phyloP scores from a whole-genome alignment of 1,140 invertebrate species.

The Zaprionus kolodkinae region DNA sequence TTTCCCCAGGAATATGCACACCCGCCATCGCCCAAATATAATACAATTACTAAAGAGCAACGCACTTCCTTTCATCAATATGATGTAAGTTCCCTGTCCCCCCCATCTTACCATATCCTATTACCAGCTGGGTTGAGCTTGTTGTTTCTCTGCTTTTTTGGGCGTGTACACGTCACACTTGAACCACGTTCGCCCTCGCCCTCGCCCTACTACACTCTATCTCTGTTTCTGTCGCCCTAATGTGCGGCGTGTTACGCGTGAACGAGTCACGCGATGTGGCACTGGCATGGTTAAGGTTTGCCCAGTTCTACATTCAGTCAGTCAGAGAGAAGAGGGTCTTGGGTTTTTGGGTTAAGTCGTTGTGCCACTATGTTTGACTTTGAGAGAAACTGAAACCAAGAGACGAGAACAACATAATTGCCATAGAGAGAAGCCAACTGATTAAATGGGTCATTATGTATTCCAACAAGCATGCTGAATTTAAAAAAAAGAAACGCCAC shows the following conservation, averaged over 20 bases:
- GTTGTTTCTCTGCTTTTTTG: constrained; percentile 27
- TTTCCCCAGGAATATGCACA: constrained; percentile 74
- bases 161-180: constrained; percentile 69
- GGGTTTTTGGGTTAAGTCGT: constrained; percentile 69
- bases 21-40: constrained; percentile 83
- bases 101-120: constrained; percentile 43
- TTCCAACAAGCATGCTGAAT: constrained; percentile 28
- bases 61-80: constrained; percentile 80
- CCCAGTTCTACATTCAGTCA: too few species aligned
- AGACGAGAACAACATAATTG: constrained; percentile 47
- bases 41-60: constrained; percentile 79
- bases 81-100: constrained; percentile 76
- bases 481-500: constrained; percentile 4
- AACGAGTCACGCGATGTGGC: constrained; percentile 71
- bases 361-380: constrained; percentile 60
- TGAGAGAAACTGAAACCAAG: constrained; percentile 35
- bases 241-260: constrained; percentile 49
- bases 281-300: constrained; percentile 69
- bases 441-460: constrained; percentile 63
- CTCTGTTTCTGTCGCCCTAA: not conserved
- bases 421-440: constrained; percentile 47
- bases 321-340: constrained; percentile 27
- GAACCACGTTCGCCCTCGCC: constrained; percentile 19
- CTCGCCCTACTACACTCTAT: too few species aligned
- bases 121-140: constrained; percentile 50